phyloP scores from a whole-genome alignment of 1,140 invertebrate species.

The Coelopa frigida region DNA sequence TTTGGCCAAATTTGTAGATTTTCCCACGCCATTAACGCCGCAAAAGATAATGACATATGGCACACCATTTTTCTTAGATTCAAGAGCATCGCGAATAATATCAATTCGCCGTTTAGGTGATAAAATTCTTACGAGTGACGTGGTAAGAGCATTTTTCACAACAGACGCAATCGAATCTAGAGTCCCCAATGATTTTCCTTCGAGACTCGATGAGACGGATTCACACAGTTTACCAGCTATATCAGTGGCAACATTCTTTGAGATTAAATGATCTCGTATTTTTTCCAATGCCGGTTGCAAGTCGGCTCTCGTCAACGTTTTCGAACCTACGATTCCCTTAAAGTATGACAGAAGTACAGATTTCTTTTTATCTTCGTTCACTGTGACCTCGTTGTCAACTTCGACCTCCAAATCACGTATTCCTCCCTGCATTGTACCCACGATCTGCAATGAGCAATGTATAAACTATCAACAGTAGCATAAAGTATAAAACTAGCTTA shows the following conservation, averaged over 20 bases:
- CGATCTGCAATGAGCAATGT: conserved; percentile 51
- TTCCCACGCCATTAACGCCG: conserved; percentile 99
- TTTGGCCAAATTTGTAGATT: conserved; percentile 99
- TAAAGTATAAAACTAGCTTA: conserved; percentile 39
- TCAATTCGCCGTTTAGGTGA: conserved; percentile 93
- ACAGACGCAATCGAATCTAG: conserved; percentile 84
- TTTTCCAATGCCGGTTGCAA: conserved; percentile 88
- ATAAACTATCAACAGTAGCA: neutral
- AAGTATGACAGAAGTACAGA: conserved; percentile 72
- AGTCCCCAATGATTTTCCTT: conserved; percentile 88
- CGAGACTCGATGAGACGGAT: conserved; percentile 84
- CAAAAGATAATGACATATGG: conserved; percentile 98
- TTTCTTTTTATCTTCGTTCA: conserved; percentile 49
- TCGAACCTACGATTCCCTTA: conserved; percentile 80
- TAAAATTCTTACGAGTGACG: conserved; percentile 83
- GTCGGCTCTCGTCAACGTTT: conserved; percentile 63
- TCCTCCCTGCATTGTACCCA: conserved; percentile 73
- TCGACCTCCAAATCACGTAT: conserved; percentile 62
- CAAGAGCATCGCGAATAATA: conserved; percentile 91
- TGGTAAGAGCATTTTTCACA: conserved; percentile 72
- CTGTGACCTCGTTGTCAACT: conserved; percentile 51
- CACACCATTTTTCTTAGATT: conserved; percentile 69
- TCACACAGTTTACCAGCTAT: conserved; percentile 93
- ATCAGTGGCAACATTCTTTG: conserved; percentile 96
- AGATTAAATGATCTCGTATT: conserved; percentile 92